Evolutionary conservation across 2,113 vertebrate species (phyloP).

Genomic region (Centropus bengalensis): DNA sequence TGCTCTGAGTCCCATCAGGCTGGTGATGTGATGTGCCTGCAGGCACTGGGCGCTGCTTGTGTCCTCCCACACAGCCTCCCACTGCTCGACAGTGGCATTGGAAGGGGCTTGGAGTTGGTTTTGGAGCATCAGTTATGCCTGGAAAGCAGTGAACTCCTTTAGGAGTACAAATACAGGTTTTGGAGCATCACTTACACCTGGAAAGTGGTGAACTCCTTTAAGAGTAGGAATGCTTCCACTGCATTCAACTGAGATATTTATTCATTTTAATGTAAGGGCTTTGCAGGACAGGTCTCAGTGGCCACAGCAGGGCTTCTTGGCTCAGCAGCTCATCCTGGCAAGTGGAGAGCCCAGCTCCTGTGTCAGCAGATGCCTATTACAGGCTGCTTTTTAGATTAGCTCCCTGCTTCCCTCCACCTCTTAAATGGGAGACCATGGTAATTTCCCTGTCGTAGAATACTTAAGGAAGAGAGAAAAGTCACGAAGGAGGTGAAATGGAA

Average conservation of each 20-base stretch:
- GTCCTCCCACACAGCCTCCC: neutral
- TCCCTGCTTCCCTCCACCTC: conserved; percentile 28
- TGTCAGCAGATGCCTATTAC: neutral
- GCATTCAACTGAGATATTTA: neutral
- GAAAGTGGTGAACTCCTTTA: neutral
- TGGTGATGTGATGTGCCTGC: neutral
- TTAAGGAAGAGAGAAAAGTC: conserved; percentile 21
- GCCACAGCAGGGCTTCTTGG: neutral
- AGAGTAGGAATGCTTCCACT: neutral
- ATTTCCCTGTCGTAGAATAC: conserved; percentile 48
- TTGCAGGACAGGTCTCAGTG: neutral
- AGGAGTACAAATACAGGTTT: too few relatives aligned
- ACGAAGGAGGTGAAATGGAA: conserved; percentile 58
- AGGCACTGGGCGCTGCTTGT: neutral
- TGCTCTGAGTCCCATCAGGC: too few relatives aligned
- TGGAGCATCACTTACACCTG: neutral
- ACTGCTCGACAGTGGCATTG: rapidly evolving
- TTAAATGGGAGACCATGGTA: conserved; percentile 25
- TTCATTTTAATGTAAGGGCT: neutral
- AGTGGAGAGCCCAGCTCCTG: neutral
- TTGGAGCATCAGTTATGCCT: too few relatives aligned
- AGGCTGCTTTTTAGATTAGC: conserved; percentile 4
- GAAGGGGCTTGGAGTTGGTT: neutral
- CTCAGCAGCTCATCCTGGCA: neutral
- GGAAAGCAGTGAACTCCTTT: too few relatives aligned